Evolutionary conservation across 2,113 vertebrate genomes (phyloP), one percentile per base, ranked within the genome.

Genomic region (Oceanodroma tethys): DNA sequence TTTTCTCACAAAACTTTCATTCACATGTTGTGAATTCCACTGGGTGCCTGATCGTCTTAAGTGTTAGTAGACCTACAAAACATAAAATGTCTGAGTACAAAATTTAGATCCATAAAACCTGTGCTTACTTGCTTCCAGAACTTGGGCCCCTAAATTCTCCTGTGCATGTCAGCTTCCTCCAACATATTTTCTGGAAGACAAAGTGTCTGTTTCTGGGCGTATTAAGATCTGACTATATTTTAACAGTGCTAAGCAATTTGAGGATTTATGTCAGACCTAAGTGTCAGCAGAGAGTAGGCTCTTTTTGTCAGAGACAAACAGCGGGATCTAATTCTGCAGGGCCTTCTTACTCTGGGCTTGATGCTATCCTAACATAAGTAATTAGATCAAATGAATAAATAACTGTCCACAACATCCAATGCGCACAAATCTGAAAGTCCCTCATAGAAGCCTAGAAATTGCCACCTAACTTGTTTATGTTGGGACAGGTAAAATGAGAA

Each of bases 11-110:
- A 60, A 86, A 91, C 6, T 45, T 70, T 13, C 22, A n/a, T 52
- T 74, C 27, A 42, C 0, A 0, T 38, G 16, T 60, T 52, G 8
- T 71, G 40, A 79, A 65, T 74, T 82, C 29, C 45, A 38, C 5
- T 20, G 29, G 2, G 5, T 65, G 53, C 40, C 13, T 16, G 18
- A 45, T 5, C 0, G 0, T 27, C 26, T 47, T 36, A 68, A 10
- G 1, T 30, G 42, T 74, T 52, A 83, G 15, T 52, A 83, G 15
- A 71, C 15, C 8, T 16, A 38, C 2, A 8, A 75, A 80, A 62
- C 7, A 66, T 22, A 42, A 91, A 82, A 92, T 6, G 9, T 6
- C 23, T 7, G 7, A 76, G 22, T 36, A 38, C 32, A 90, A 68
- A 81, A 92, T 53, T 30, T 59, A 86, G 58, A 40, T 45, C 43